Base-by-base conservation (phyloP, 1,140 invertebrate genomes). In the Hyles euphorbiae region DNA sequence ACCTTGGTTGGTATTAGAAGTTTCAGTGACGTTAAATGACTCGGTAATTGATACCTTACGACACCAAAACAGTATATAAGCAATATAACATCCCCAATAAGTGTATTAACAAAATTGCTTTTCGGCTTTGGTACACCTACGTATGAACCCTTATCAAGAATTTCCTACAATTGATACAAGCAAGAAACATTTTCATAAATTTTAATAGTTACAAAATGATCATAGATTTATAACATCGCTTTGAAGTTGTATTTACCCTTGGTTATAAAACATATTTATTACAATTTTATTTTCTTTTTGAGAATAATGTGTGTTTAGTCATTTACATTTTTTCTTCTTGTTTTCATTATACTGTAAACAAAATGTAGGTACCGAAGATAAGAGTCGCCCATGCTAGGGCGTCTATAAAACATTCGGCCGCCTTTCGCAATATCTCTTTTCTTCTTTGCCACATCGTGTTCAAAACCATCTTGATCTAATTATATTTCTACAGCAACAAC, bases 301-400 rank as follows among this genome's bases (percentile, higher is more conserved):
- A 1, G 22, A 22, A 22, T 22, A 22, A 22, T 22, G 22, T n/a
- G 53, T 33, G 7, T 48, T 5, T 2, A 3, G 46, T n/a, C 12
- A 34, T 52, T n/a, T 52, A 43, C 3, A 10, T 44, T 58, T 53
- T 47, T 8, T 43, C 32, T 43, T 3, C 22, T 52, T 45, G 47
- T 12, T 52, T 40, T 7, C 34, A 36, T 59, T 54, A 58, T 7
- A 56, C 36, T 40, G 36, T 34, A 12, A 66, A 22, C 22, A 73
- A 49, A 32, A 78, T 46, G 48, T 75, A 83, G 12, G 72, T 71
- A 51, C 72, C 81, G 32, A 82, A 58, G 47, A 79, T 57, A 40
- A 80, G 48, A 3, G 66, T 49, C 1, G 67, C 53, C 81, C 81
- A 84, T 5, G 71, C 52, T 44, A 75, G 44, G 1, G 62, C 34